phyloP scores from a whole-genome alignment of 2,888 invertebrate genomes.

The Thecocarcelia acutangulata region DNA sequence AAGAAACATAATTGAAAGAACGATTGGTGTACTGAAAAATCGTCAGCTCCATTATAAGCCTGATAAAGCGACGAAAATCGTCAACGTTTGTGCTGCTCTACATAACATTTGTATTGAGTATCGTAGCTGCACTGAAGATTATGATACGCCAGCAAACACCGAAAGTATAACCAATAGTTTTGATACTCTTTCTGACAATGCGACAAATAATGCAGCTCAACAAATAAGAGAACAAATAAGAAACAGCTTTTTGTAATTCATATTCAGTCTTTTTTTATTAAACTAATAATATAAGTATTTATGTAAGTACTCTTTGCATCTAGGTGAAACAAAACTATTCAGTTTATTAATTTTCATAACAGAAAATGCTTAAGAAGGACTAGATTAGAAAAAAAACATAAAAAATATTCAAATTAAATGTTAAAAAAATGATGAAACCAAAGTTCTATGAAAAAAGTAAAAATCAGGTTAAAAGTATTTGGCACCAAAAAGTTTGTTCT shows the following conservation, averaged over 20 bases:
- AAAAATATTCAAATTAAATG: not conserved
- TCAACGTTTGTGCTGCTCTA: not conserved
- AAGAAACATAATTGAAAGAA: not conserved
- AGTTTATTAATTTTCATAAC: not conserved
- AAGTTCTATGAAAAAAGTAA: not conserved
- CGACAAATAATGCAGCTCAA: no score
- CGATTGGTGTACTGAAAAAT: not conserved
- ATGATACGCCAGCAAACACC: no score
- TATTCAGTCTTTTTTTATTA: slow-evolving; percentile 4
- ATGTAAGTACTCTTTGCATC: slow-evolving; percentile 6
- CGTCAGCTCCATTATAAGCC: not conserved
- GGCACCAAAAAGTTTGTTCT: not conserved
- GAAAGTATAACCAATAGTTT: no score
- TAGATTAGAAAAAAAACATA: not conserved
- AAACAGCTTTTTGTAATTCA: not conserved
- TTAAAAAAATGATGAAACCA: not conserved
- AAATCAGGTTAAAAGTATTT: not conserved
- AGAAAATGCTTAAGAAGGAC: not conserved
- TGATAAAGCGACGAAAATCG: not conserved
- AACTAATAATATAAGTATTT: not conserved
- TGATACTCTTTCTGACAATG: no score
- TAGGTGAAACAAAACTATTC: slow-evolving; percentile 1
- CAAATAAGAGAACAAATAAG: no score
- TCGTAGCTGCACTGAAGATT: no score
- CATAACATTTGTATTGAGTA: not conserved